Evolutionary conservation across 2,888 invertebrate species (phyloP), one percentile per base, ranked within the genome.

Genomic region (Hesperia comma): DNA sequence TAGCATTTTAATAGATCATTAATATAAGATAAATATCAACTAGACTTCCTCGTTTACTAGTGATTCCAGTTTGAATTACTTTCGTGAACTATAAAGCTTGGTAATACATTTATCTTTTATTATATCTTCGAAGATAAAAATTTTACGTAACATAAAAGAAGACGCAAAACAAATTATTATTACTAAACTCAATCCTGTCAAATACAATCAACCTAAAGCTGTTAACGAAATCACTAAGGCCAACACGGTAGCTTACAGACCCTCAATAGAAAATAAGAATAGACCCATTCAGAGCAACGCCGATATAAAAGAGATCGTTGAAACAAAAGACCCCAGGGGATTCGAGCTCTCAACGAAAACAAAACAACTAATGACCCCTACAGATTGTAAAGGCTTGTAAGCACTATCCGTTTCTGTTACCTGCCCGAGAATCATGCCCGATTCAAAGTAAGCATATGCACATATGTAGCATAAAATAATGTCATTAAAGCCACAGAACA

Each of bases 281-380:
- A 60, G 54, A 68, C 63, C 58, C 49, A 68, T 62, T 68, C 57
- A 63, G 54, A 63, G 54, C 58, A 40, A 63, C 54, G 62, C 58
- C 40, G 26, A 58, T 58, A 61, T 68, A 49, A 63, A 68, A 61
- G 61, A 61, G 64, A 61, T 61, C 61, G 63, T 61, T 64, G 63
- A 61, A 64, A 64, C 60, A 68, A 63, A 68, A 63, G 62, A 58
- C 41, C 54, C 57, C 63, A n/a, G 57, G 57, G 56, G 56, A 68
- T 56, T 53, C 53, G 57, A 58, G 55, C 55, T 68, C 60, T 55
- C 40, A 21, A 70, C 75, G 73, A 78, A 79, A 84, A 82, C 78
- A 82, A 83, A 84, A 85, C 77, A 74, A 77, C 68, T 70, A 73
- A 73, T 75, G 83, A 84, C 81, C 84, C 84, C 85, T 82, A 82